Percentiles rank a stretch among this genome's conserved stretches.
Evolutionary conservation across 2,888 invertebrate species (phyloP).

Genomic region (Ellobium chinense): DNA sequence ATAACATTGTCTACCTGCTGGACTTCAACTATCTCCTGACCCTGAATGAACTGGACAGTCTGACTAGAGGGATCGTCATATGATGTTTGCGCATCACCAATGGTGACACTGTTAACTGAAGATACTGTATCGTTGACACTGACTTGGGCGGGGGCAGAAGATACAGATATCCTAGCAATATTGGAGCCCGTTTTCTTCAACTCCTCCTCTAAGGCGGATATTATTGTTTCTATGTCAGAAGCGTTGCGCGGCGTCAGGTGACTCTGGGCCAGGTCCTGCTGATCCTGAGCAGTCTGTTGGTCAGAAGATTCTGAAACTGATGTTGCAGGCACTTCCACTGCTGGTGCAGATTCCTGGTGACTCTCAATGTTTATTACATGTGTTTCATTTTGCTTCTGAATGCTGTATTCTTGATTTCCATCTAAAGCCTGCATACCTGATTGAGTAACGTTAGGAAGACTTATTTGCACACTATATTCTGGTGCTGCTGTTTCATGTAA

Average conservation of each 20-base stretch:
- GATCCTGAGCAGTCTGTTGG: not conserved
- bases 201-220: constrained; percentile 40
- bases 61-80: constrained; percentile 16
- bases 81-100: not conserved
- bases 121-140: not conserved
- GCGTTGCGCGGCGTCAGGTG: constrained; percentile 21
- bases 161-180: not conserved
- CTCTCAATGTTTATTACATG: not conserved
- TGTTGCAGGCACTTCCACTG: not conserved
- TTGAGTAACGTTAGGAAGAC: not conserved
- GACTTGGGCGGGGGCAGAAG: not conserved
- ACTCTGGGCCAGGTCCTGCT: not conserved
- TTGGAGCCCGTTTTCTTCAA: constrained; percentile 33
- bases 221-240: constrained; percentile 46
- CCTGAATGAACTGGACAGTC: constrained; percentile 28
- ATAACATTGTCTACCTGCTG: constrained; percentile 40
- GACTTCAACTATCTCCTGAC: constrained; percentile 41
- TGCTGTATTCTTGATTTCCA: not conserved
- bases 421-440: not conserved
- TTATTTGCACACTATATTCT: not conserved
- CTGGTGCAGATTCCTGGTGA: not conserved
- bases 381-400: not conserved
- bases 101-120: not conserved
- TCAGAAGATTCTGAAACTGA: not conserved
- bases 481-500: not conserved